These are phyloP conservation scores for Sebastes paucispinis DNA, from an alignment of 2,797 vertebrate species.

Conservation along the genomic window DNA sequence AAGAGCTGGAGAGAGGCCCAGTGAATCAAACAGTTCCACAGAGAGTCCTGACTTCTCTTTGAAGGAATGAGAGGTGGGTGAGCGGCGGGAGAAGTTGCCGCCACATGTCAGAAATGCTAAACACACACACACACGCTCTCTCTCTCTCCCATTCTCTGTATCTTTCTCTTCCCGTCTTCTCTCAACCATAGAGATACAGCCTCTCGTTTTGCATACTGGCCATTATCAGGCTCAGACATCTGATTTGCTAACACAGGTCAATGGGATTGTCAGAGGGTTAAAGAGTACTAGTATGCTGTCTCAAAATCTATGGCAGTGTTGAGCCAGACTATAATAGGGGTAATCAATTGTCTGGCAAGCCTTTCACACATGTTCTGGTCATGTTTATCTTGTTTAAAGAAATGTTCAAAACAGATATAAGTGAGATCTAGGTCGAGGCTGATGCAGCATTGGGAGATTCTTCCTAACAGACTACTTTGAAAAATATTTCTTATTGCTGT, in stretches of 20 bases:
- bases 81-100: neutral
- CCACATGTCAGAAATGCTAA: neutral
- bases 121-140: no score
- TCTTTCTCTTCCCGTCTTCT: neutral
- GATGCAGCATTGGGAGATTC: neutral
- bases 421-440: neutral
- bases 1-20: constrained; percentile 81
- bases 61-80: neutral
- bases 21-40: constrained; percentile 49
- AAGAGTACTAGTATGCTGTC: neutral
- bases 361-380: neutral
- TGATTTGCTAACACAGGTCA: neutral
- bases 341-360: neutral
- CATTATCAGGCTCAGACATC: neutral
- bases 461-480: neutral
- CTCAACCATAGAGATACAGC: neutral
- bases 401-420: neutral
- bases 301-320: neutral
- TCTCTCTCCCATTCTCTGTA: neutral
- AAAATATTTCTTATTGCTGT: neutral
- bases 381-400: neutral
- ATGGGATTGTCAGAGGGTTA: neutral
- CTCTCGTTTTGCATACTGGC: neutral
- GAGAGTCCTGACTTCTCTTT: constrained; percentile 12
- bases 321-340: neutral